phyloP scores from a whole-genome alignment of 2,888 invertebrate species.

The Stenodera caucasica region DNA sequence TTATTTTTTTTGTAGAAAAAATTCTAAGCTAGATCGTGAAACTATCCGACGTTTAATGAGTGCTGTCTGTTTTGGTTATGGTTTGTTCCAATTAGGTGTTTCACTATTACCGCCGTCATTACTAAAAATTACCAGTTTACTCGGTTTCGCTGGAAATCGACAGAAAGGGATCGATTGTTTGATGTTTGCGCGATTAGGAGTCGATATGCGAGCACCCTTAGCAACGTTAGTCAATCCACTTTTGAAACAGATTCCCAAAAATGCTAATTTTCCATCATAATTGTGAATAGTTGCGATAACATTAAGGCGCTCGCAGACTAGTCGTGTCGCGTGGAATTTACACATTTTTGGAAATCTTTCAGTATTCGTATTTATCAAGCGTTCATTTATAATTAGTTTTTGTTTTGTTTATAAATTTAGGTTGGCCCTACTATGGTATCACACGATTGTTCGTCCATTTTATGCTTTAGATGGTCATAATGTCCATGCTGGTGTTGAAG shows the following conservation, averaged over 20 bases:
- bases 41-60: slow-evolving; percentile 65
- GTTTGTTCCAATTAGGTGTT: slow-evolving; percentile 68
- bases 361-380: too few relatives aligned
- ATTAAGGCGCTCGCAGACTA: too few relatives aligned
- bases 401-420: slow-evolving; percentile 41
- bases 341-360: too few relatives aligned
- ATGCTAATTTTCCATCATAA: too few relatives aligned
- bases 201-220: slow-evolving; percentile 69
- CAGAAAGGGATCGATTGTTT: slow-evolving; percentile 62
- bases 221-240: slow-evolving; percentile 59
- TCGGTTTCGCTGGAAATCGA: slow-evolving; percentile 69
- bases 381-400: neutral
- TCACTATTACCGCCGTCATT: slow-evolving; percentile 68
- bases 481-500: slow-evolving; percentile 61
- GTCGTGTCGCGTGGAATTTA: too few relatives aligned
- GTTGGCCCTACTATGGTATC: slow-evolving; percentile 67
- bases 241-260: too few relatives aligned
- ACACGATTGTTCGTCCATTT: slow-evolving; percentile 69
- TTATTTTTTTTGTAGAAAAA: slow-evolving; percentile 17
- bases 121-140: slow-evolving; percentile 62
- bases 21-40: slow-evolving; percentile 54
- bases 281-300: too few relatives aligned
- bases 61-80: slow-evolving; percentile 71
- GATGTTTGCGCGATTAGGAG: slow-evolving; percentile 63
- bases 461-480: slow-evolving; percentile 67